Conservation (phyloP, 1,140 invertebrate genomes). For the Drosophila pachea region DNA sequence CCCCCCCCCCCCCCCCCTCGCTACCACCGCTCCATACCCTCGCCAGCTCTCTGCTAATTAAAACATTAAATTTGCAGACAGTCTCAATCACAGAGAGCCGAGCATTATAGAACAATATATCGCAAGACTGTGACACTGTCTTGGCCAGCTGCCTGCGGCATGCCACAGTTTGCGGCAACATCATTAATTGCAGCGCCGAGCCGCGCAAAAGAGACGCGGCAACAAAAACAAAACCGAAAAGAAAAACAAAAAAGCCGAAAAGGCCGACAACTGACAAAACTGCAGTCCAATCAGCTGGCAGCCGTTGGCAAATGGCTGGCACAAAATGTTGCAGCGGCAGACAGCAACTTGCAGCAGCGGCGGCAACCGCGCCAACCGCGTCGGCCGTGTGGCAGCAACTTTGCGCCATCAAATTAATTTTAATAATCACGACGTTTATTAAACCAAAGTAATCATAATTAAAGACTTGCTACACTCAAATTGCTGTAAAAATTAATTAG, state of each 20-base stretch:
- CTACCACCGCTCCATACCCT: too few relatives aligned
- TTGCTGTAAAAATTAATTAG: conserved; percentile 36
- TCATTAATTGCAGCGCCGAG: conserved; percentile 39
- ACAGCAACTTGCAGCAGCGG: not conserved
- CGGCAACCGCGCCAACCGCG: conserved; percentile 22
- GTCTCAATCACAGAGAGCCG: conserved; percentile 15
- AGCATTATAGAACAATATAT: not conserved
- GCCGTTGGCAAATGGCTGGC: conserved; percentile 39
- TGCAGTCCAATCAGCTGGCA: conserved; percentile 37
- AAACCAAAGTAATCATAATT: conserved; percentile 45
- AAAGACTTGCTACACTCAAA: conserved; percentile 21
- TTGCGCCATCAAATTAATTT: conserved; percentile 47
- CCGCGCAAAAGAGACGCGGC: not conserved
- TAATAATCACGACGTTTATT: conserved; percentile 49
- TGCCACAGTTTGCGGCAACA: conserved; percentile 23
- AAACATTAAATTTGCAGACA: conserved; percentile 43
- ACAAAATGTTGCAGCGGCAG: conserved; percentile 32
- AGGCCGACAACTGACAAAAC: conserved; percentile 18
- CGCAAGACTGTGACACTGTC: conserved; percentile 8
- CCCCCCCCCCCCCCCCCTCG: not conserved
- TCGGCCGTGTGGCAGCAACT: conserved; percentile 36
- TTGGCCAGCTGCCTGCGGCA: conserved; percentile 25
- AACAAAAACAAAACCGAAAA: not conserved
- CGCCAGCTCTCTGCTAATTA: conserved; percentile 17
- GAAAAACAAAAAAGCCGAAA: conserved; percentile 2